Percentiles rank a stretch among this genome's conserved stretches.
Evolutionary conservation across 2,888 invertebrate genomes (phyloP).

Genomic region (Drosophila heteroneura): DNA sequence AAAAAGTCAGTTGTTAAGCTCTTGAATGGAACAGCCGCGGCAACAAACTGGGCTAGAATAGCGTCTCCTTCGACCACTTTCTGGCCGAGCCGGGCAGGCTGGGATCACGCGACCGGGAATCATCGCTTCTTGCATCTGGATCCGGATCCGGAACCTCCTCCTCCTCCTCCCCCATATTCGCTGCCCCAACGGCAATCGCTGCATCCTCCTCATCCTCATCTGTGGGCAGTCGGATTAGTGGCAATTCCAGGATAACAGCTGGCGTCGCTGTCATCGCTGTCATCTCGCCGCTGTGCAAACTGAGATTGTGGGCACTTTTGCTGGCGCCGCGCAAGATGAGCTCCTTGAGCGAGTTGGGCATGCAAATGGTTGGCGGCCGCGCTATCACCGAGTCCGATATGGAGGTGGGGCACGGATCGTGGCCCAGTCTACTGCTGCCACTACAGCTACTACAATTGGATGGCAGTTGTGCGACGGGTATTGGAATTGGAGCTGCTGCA

Average conservation of each 20-base stretch:
- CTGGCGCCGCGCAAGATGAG: conserved; percentile 81
- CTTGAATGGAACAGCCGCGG: conserved; percentile 62
- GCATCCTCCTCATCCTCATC: conserved; percentile 69
- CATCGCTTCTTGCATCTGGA: conserved; percentile 59
- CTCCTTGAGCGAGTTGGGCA: conserved; percentile 83
- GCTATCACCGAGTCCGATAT: conserved; percentile 81
- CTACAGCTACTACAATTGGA: conserved; percentile 30
- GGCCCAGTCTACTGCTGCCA: conserved; percentile 50
- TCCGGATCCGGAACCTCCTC: conserved; percentile 19
- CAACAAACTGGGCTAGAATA: conserved; percentile 88
- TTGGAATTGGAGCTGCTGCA: conserved; percentile 24
- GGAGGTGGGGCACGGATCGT: conserved; percentile 82
- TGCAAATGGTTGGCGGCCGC: conserved; percentile 77
- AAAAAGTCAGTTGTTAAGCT: conserved; percentile 75
- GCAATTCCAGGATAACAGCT: conserved; percentile 85
- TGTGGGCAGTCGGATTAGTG: conserved; percentile 84
- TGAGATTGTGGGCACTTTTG: conserved; percentile 69
- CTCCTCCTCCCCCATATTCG: conserved; percentile 51
- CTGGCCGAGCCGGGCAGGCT: conserved; percentile 84
- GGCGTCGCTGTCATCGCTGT: conserved; percentile 42
- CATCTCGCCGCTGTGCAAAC: conserved; percentile 36
- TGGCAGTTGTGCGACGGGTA: conserved; percentile 69
- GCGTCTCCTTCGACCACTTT: conserved; percentile 91
- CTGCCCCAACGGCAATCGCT: conserved; percentile 49
- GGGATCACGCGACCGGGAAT: conserved; percentile 79